These are phyloP conservation scores for Xestia sexstrigata DNA, from an alignment of 2,888 invertebrate genomes.

Conservation along the genomic window DNA sequence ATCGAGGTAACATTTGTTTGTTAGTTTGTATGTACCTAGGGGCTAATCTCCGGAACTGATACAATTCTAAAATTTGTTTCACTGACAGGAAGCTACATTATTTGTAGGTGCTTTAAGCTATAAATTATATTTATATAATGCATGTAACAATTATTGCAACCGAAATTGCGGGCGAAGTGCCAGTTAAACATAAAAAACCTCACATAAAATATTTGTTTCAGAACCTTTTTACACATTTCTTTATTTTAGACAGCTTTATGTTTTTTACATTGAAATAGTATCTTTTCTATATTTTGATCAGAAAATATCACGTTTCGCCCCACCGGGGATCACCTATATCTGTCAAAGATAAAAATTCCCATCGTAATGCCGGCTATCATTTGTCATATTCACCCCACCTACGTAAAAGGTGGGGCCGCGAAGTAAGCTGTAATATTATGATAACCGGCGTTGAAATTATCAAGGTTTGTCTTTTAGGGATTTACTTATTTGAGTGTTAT, in stretches of 20 bases:
- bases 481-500: neutral
- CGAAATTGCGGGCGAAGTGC: too few relatives aligned
- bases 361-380: constrained; percentile 66
- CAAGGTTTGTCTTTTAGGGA: neutral
- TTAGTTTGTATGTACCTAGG: too few relatives aligned
- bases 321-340: constrained; percentile 66
- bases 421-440: constrained; percentile 9
- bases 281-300: constrained; percentile 51
- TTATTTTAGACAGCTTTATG: constrained; percentile 9
- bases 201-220: constrained; percentile 15
- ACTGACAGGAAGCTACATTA: too few relatives aligned
- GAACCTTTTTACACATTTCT: constrained; percentile 7
- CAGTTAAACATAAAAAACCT: constrained; percentile 22
- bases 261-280: constrained; percentile 20
- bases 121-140: too few relatives aligned
- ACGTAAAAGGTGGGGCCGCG: constrained; percentile 30
- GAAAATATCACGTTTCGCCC: constrained; percentile 59
- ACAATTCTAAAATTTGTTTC: too few relatives aligned
- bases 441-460: neutral
- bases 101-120: too few relatives aligned
- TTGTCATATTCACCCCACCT: constrained; percentile 64
- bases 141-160: too few relatives aligned
- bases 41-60: too few relatives aligned
- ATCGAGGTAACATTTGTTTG: too few relatives aligned
- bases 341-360: constrained; percentile 68